Base-by-base conservation (phyloP, 2,888 invertebrate species). In the Calephelis perditalis region DNA sequence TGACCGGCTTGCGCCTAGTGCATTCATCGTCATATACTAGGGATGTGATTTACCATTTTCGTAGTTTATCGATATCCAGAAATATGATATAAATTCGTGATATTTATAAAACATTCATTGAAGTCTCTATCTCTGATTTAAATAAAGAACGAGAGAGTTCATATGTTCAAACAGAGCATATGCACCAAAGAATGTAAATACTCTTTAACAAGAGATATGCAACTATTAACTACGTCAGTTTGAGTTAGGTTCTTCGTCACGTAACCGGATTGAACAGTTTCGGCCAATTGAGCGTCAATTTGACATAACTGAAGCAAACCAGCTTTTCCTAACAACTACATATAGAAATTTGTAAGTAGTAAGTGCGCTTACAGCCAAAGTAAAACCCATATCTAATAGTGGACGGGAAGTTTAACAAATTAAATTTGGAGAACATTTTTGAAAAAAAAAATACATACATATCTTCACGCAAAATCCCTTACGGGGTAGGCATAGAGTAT, bases 1-100 rank as follows among this genome's bases (percentile, higher is more conserved):
- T 73, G 75, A 78, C 86, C 84, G 86, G 88, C 84, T 88, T 69
- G 72, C 76, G 75, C 82, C 82, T 84, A 79, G 84, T 83, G 83
- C 82, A 82, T 79, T 70, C 70, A 70, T 69, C 73, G 71, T 70
- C 70, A 76, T 72, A 70, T 68, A 70, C 66, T 65, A 88, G 88
- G 82, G 85, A 75, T 75, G 88, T 52, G 78, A 74, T 72, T 70
- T 61, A 62, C 63, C 58, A 61, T 54, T 61, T 62, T 58, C 65
- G 40, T 40, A 40, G 8, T 40, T 67, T 65, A 72, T 68, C 67
- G 69, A 70, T 67, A 68, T 56, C 15, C 47, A 63, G 61, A 26
- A 55, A 62, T 43, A 36, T 55, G 49, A 7, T 45, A 44, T 11
- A 4, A 26, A 8, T 8, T 15, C 2, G 12, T 26, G 12, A 26